Evolutionary conservation across 2,888 invertebrate species (phyloP).

Genomic region (Kryphioiulus occultus): DNA sequence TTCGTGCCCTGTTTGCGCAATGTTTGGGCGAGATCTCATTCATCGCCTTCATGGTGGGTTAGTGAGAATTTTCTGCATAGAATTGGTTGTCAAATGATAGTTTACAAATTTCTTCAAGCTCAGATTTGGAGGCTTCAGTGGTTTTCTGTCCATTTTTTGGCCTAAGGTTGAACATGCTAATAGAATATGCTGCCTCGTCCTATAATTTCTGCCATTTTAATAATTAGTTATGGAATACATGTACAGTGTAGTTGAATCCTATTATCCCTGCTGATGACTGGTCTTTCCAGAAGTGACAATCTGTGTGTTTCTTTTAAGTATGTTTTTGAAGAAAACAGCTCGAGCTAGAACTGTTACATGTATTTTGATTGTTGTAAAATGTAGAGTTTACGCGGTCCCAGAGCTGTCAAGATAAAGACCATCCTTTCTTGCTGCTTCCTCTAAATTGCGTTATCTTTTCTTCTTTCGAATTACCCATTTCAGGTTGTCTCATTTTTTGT

Average conservation of each 20-base stretch:
- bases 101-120: too few relatives aligned
- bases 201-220: neutral
- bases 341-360: neutral
- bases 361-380: neutral
- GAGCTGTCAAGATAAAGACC: neutral
- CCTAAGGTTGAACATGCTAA: neutral
- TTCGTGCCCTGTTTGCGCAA: neutral
- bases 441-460: neutral
- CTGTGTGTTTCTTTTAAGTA: neutral
- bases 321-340: neutral
- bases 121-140: too few relatives aligned
- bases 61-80: too few relatives aligned
- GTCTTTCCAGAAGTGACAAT: neutral
- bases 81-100: too few relatives aligned
- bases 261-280: neutral
- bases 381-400: neutral
- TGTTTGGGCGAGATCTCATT: neutral
- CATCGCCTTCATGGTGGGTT: too few relatives aligned
- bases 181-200: neutral
- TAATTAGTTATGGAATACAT: neutral
- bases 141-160: too few relatives aligned
- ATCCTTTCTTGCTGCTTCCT: neutral
- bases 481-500: neutral
- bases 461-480: neutral
- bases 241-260: neutral